A percentile compares a stretch with the other conserved stretches of the same genome.
phyloP scores from a whole-genome alignment of 2,797 vertebrate genomes.

The Scyliorhinus canicula region DNA sequence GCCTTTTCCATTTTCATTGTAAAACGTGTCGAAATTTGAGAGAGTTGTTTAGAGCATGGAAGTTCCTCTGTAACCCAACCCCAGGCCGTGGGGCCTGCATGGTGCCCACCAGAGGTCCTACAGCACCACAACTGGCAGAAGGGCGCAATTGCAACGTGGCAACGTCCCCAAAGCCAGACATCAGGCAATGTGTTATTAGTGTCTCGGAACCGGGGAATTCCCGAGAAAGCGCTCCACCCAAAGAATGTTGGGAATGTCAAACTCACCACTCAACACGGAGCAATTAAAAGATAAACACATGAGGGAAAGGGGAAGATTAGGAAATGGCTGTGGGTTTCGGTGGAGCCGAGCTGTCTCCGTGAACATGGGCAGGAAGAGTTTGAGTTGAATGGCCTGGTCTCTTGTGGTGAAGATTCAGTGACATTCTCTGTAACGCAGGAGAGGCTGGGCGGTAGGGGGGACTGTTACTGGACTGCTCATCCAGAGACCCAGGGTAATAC shows the following conservation, averaged over 20 bases:
- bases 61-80: too few relatives aligned
- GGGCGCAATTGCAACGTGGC: not conserved
- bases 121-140: not conserved
- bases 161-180: not conserved
- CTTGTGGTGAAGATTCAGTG: not conserved
- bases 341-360: too few relatives aligned
- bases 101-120: not conserved
- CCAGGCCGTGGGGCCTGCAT: not conserved
- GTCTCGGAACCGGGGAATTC: not conserved
- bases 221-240: not conserved
- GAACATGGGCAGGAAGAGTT: not conserved
- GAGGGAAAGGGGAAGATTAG: not conserved
- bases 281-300: not conserved
- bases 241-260: not conserved
- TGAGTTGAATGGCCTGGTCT: not conserved
- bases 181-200: too few relatives aligned
- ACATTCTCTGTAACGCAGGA: too few relatives aligned
- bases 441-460: too few relatives aligned
- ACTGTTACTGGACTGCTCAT: too few relatives aligned
- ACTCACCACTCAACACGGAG: not conserved
- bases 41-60: not conserved
- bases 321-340: not conserved
- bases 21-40: not conserved
- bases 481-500: too few relatives aligned
- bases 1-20: too few relatives aligned